Evolutionary conservation across 1,140 invertebrate genomes (phyloP).

Genomic region (Bombyx mori): DNA sequence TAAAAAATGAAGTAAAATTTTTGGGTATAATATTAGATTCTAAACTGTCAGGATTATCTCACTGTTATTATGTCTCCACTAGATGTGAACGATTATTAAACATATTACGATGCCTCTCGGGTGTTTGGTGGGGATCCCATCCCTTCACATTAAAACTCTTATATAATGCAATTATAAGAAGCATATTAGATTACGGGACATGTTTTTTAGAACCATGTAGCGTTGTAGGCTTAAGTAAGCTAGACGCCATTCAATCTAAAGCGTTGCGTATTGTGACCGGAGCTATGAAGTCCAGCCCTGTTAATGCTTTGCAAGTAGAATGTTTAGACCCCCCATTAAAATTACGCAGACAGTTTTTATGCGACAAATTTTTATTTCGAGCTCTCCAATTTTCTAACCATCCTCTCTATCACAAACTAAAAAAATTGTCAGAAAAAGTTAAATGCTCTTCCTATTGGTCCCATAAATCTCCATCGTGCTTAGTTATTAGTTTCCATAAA

Average conservation of each 20-base stretch:
- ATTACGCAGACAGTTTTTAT: conserved; percentile 17
- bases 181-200: neutral
- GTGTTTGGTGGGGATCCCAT: conserved; percentile 18
- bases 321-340: conserved; percentile 17
- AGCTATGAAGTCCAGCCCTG: conserved; percentile 2
- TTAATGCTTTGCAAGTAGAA: conserved; percentile 22
- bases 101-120: conserved; percentile 11
- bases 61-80: conserved; percentile 9
- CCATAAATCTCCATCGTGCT: neutral
- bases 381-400: too few species aligned
- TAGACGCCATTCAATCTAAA: conserved; percentile 16
- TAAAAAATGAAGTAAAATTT: conserved; percentile 14
- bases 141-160: conserved; percentile 11
- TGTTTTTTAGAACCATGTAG: conserved; percentile 4
- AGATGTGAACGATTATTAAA: conserved; percentile 5
- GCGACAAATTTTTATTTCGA: conserved; percentile 21
- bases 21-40: conserved; percentile 17
- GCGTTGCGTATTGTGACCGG: conserved; percentile 15
- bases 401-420: conserved; percentile 7
- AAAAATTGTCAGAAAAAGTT: conserved; percentile 6
- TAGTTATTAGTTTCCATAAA: too few species aligned
- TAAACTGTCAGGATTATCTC: conserved; percentile 8
- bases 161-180: conserved; percentile 17
- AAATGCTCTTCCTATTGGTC: neutral
- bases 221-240: conserved; percentile 7